phyloP scores from a whole-genome alignment of 2,888 invertebrate species.

The Trichacis sp. region DNA sequence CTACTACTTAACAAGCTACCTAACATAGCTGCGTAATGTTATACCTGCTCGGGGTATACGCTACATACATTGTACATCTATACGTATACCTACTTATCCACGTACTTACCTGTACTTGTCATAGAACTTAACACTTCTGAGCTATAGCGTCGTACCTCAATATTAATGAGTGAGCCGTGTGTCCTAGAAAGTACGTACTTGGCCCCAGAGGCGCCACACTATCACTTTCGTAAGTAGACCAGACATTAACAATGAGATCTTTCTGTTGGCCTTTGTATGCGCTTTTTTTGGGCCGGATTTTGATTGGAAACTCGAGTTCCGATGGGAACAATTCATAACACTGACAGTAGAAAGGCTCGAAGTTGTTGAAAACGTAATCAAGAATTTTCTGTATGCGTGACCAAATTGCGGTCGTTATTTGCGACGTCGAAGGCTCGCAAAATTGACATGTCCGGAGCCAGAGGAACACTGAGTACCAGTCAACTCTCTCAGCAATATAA shows the following conservation, averaged over 20 bases:
- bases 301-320: no score
- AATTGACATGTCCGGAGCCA: background rate
- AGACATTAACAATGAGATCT: constrained; percentile 62
- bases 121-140: constrained; percentile 66
- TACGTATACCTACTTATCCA: constrained; percentile 61
- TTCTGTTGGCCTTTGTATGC: constrained; percentile 54
- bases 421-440: background rate
- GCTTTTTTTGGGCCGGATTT: constrained; percentile 63
- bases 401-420: background rate
- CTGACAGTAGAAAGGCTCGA: no score
- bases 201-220: constrained; percentile 67
- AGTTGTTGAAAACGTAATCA: background rate
- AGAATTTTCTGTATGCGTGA: constrained; percentile 15
- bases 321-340: no score
- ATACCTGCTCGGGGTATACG: constrained; percentile 63
- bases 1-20: constrained; percentile 60
- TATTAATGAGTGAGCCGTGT: constrained; percentile 68
- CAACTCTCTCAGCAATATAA: constrained; percentile 8
- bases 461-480: background rate
- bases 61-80: constrained; percentile 59
- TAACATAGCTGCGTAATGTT: constrained; percentile 63
- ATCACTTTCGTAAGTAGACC: constrained; percentile 69
- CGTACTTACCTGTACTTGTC: constrained; percentile 57
- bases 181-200: constrained; percentile 68
- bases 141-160: constrained; percentile 65